Conservation (phyloP, 2,113 vertebrate species). For the Mixornis gularis region DNA sequence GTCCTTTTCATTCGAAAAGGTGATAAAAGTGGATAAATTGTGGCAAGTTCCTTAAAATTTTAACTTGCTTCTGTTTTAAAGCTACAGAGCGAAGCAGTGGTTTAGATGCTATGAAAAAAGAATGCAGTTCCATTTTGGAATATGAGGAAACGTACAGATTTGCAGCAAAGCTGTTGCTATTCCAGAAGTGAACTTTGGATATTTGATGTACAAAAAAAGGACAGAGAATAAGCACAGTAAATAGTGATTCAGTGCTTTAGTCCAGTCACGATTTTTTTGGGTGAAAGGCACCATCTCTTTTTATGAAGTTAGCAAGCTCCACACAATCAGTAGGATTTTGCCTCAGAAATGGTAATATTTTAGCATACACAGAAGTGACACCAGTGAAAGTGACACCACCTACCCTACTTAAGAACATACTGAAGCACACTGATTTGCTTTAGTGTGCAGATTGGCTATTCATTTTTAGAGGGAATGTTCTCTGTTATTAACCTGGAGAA, state of each 20-base stretch:
- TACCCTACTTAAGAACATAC: not conserved
- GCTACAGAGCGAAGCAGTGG: not conserved
- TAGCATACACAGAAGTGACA: not conserved
- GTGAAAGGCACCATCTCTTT: not conserved
- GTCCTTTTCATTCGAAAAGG: not conserved
- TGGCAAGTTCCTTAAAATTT: not conserved
- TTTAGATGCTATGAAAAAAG: not conserved
- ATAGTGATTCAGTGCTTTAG: not conserved
- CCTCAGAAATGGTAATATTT: not conserved
- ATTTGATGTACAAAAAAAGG: not conserved
- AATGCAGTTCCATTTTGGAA: not conserved
- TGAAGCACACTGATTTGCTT: not conserved
- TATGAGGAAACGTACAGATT: not conserved
- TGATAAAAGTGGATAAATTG: not conserved
- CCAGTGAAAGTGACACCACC: not conserved
- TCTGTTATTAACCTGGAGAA: not conserved
- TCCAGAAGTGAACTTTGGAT: not conserved
- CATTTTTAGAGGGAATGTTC: not conserved
- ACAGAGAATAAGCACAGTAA: not conserved
- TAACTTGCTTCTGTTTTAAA: not conserved
- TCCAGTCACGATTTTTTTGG: not conserved
- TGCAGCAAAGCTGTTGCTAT: not conserved
- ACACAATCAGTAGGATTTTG: not conserved
- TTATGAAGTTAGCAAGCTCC: not conserved
- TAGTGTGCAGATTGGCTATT: not conserved